Conservation (phyloP, 2,797 vertebrate genomes). For the Sternarchorhynchus goeldii region DNA sequence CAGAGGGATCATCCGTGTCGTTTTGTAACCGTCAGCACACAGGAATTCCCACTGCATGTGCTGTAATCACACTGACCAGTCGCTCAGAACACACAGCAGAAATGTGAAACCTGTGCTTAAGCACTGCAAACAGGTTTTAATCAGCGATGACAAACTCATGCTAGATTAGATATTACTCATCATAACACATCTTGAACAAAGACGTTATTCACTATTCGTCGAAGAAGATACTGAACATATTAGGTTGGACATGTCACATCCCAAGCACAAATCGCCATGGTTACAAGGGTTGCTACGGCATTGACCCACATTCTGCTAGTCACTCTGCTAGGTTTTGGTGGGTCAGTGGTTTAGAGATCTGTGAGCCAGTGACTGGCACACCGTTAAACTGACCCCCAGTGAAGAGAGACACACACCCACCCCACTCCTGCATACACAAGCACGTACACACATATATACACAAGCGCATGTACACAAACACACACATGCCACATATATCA, state of each 20-base stretch:
- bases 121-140: no score
- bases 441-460: not conserved
- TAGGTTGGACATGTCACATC: constrained; percentile 45
- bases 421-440: not conserved
- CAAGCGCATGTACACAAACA: not conserved
- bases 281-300: constrained; percentile 54
- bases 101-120: no score
- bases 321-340: constrained; percentile 22
- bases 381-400: constrained; percentile 11
- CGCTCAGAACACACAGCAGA: not conserved
- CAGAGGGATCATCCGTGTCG: not conserved
- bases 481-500: not conserved
- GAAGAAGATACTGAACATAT: constrained; percentile 17
- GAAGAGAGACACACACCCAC: constrained; percentile 8
- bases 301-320: constrained; percentile 59
- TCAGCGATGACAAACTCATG: not conserved
- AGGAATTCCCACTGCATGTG: not conserved
- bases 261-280: constrained; percentile 49
- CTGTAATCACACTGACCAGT: not conserved
- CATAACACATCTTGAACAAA: not conserved
- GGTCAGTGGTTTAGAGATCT: constrained; percentile 32
- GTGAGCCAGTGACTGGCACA: constrained; percentile 30
- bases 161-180: not conserved
- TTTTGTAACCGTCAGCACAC: not conserved
- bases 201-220: not conserved